Percentiles rank a stretch among this genome's conserved stretches.
Evolutionary conservation across 2,113 vertebrate species (phyloP).

Genomic region (Psilopogon haemacephalus): DNA sequence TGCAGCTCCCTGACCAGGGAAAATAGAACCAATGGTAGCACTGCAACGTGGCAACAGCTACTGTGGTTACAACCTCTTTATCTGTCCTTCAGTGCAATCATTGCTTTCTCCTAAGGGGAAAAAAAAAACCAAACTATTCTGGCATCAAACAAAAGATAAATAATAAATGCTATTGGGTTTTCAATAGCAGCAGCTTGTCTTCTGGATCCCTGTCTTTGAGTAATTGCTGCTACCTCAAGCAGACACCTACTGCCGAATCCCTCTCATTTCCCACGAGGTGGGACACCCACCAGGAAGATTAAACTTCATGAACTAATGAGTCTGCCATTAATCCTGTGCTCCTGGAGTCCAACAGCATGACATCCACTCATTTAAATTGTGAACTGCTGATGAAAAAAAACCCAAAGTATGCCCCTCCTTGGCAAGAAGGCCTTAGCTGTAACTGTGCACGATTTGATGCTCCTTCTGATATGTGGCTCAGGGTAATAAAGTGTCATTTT

Average conservation of each 20-base stretch:
- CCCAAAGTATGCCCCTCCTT: neutral
- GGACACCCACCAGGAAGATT: conserved; percentile 59
- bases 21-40: neutral
- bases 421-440: neutral
- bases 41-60: neutral
- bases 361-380: conserved; percentile 38
- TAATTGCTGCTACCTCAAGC: conserved; percentile 2
- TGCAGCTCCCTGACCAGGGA: neutral
- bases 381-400: conserved; percentile 17
- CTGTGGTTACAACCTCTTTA: neutral
- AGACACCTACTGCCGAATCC: conserved; percentile 49
- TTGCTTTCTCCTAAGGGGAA: neutral
- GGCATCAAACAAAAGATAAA: neutral
- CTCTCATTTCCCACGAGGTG: conserved; percentile 9
- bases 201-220: neutral
- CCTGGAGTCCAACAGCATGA: conserved; percentile 30
- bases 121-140: neutral
- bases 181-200: neutral
- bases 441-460: neutral
- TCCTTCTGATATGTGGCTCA: conserved; percentile 41
- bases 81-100: neutral
- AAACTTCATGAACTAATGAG: conserved; percentile 59
- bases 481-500: conserved; percentile 48
- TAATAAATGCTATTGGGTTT: neutral
- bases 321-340: conserved; percentile 40